These are phyloP conservation scores for Lophotriccus pileatus DNA, from an alignment of 2,797 vertebrate species.

Conservation along the genomic window DNA sequence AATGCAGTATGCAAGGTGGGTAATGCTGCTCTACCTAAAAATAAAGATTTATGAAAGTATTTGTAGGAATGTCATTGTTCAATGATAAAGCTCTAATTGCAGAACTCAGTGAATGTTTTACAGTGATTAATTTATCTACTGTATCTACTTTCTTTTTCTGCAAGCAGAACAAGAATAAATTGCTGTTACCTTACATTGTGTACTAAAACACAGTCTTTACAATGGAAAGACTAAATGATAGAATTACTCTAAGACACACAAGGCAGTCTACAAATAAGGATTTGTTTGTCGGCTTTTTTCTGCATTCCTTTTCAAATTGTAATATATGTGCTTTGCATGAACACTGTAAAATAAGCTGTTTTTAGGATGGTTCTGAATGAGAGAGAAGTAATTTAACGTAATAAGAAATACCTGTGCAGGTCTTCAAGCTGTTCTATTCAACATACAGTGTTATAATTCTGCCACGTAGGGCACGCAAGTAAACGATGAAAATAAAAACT, in stretches of 20 bases:
- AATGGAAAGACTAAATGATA: neutral
- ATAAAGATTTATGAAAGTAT: neutral
- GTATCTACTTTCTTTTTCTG: neutral
- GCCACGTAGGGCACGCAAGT: neutral
- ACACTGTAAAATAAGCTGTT: neutral
- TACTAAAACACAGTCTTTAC: neutral
- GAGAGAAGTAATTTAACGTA: neutral
- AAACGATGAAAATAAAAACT: neutral
- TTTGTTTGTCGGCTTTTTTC: neutral
- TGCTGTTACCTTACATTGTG: neutral
- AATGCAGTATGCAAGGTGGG: neutral
- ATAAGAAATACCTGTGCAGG: neutral
- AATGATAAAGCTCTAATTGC: neutral
- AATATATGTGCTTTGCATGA: neutral
- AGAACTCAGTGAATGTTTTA: neutral
- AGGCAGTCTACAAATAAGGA: neutral
- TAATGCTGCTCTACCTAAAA: neutral
- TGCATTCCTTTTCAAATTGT: neutral
- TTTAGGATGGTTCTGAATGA: neutral
- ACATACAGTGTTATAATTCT: neutral
- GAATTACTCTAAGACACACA: neutral
- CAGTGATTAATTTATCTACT: neutral
- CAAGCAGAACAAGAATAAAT: neutral
- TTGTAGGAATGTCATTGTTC: neutral
- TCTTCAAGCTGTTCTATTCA: conserved; percentile 24